phyloP scores from a whole-genome alignment of 2,888 invertebrate genomes.

The Limnephilus auricula region DNA sequence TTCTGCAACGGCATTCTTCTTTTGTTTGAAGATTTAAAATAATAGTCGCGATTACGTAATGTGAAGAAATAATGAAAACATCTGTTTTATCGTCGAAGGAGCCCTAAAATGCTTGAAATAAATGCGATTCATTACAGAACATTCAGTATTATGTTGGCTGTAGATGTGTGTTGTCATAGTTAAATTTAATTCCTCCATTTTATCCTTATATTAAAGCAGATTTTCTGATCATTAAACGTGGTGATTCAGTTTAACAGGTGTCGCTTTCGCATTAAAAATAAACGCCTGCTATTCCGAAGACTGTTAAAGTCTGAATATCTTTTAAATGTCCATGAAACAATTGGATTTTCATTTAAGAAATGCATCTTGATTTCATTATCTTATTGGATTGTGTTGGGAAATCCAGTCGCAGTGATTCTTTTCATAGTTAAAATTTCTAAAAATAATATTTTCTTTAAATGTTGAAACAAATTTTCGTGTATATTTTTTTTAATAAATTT shows the following conservation, averaged over 20 bases:
- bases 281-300: background rate
- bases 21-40: background rate
- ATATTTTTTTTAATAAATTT: too few relatives aligned
- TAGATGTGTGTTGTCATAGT: constrained; percentile 18
- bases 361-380: background rate
- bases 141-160: background rate
- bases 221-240: background rate
- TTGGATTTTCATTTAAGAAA: background rate
- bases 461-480: background rate
- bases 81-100: background rate
- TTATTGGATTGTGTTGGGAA: background rate
- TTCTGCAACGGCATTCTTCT: background rate
- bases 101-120: background rate
- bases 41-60: background rate
- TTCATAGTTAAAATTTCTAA: background rate
- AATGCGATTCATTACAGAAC: background rate
- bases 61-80: constrained; percentile 18
- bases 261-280: constrained; percentile 26
- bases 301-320: background rate
- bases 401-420: background rate
- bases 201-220: background rate
- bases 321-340: background rate
- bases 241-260: constrained; percentile 11
- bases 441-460: background rate
- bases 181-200: constrained; percentile 5